Base-by-base conservation (phyloP, 2,113 vertebrate genomes). In the Xiphophorus hellerii region DNA sequence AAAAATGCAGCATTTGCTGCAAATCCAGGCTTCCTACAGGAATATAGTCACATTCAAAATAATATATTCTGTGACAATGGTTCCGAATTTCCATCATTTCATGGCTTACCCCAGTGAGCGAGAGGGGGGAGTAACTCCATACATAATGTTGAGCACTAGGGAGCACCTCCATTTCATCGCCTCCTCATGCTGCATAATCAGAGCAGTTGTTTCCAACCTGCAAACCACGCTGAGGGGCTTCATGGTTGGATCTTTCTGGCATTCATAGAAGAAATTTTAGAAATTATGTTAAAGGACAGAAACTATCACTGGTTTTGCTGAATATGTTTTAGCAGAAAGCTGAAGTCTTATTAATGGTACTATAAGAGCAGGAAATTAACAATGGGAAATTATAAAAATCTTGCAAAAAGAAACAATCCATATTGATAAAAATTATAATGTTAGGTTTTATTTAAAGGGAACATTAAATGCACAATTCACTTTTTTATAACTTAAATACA, bases 1-100 rank as follows among this genome's bases (percentile, higher is more conserved):
- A 92, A 93, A 93, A 90, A 92, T 92, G 89, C 84, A 93, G 82
- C 77, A 73, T 85, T 84, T 83, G 72, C 74, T 77, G 51, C 71
- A 72, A 91, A 89, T 89, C 76, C 29, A 78, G 75, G 81, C 67
- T 76, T 89, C 77, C 83, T 87, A 62, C 65, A 90, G 89, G 84
- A 93, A 91, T 73, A 82, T 62, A 63, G 85, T 73, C 65, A 82
- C 83, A 73, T 87, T 89, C 76, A 80, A 72, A 80, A 77, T 65
- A 70, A 22, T 58, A 58, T 71, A 71, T 90, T 84, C 83, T 76
- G 82, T 81, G 74, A 80, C 90, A 90, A 86, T 84, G 90, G 88
- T 88, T 81, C 84, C 83, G 87, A 87, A 88, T 81, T 90, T 74
- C 66, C 72, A 73, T 91, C 88, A 83, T 89, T 83, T 87, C 80